A percentile compares a stretch with the other conserved stretches of the same genome.
phyloP scores from a whole-genome alignment of 2,888 invertebrate species.

The Phytoseiulus persimilis region DNA sequence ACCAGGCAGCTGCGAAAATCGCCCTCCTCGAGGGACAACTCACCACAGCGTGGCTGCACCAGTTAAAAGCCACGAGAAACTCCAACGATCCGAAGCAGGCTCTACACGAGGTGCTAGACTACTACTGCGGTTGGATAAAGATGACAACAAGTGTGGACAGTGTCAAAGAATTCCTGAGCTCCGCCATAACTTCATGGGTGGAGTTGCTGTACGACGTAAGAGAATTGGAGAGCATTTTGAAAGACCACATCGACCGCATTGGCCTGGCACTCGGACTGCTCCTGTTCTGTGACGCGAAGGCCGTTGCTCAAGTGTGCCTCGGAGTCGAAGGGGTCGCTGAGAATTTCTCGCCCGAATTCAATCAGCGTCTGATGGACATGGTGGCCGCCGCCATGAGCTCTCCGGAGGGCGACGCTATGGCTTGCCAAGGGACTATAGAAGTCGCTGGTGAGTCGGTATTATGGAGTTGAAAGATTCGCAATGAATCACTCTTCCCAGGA shows the following conservation, averaged over 20 bases:
- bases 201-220: conserved; percentile 14
- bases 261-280: conserved; percentile 14
- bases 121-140: conserved; percentile 20
- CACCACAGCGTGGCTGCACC: conserved; percentile 51
- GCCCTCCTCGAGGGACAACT: conserved; percentile 52
- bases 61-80: conserved; percentile 49
- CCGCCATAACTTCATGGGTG: conserved; percentile 25
- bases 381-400: conserved; percentile 19
- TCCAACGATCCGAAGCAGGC: conserved; percentile 11
- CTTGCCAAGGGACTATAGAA: conserved; percentile 27
- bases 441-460: conserved; percentile 17
- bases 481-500: background rate
- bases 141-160: background rate
- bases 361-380: conserved; percentile 29
- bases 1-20: conserved; percentile 53
- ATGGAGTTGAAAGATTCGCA: background rate
- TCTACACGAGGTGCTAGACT: conserved; percentile 15
- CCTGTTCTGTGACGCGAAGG: conserved; percentile 19
- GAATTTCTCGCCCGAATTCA: conserved; percentile 18
- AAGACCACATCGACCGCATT: conserved; percentile 11
- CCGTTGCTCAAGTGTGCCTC: conserved; percentile 25
- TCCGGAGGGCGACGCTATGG: conserved; percentile 13
- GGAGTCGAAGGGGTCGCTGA: conserved; percentile 29
- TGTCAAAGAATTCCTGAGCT: background rate
- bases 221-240: conserved; percentile 13